Evolutionary conservation across 37 sponge, comb jelly and placozoan species (phyloP), one percentile per base, ranked within the genome.

Genomic region (Bolinopsis microptera): DNA sequence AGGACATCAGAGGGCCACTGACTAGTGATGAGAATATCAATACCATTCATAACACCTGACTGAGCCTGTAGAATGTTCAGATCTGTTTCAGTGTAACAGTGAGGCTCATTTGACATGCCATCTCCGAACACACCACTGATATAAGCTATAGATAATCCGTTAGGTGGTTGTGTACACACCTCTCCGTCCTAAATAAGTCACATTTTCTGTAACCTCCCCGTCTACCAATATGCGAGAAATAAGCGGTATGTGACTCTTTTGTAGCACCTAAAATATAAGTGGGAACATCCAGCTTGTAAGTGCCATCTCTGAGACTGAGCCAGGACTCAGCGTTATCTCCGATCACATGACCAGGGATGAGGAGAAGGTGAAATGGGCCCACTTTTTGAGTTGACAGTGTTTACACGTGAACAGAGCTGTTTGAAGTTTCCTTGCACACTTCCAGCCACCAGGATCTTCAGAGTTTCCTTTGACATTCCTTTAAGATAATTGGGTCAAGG

Each of bases 241-340:
- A 95, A 35, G 35, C 76, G 32, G 93, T 83, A 31, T 95, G 94
- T 32, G 70, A 93, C 38, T 94, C 35, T 30, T 88, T 77, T 38
- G 31, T 90, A 22, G 98, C 96, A 18, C 98, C 98, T 3, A 97
- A 95, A 36, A 97, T 95, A 76, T 93, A 96, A 0, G 96, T 97
- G 3, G 98, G 95, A n/a, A 97, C 27, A 31, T 92, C 69, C 8
- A 92, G 32, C 23, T 18, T 41, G 35, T 48, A 61, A 32, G 69
- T 69, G 23, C 69, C 69, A 32, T 69, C 69, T 24, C 69, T 69
- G 38, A 92, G 69, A 34, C 33, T 23, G 61, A 92, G 36, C 69
- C 92, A 92, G 22, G 69, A 24, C 21, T 32, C 69, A 5, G n/a
- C 32, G 69, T 69, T 68, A 21, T 35, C 38, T 36, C 83, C 83